Percentiles rank a stretch among this genome's conserved stretches.
phyloP scores from a whole-genome alignment of 2,888 invertebrate genomes.

The Beris morrisii region DNA sequence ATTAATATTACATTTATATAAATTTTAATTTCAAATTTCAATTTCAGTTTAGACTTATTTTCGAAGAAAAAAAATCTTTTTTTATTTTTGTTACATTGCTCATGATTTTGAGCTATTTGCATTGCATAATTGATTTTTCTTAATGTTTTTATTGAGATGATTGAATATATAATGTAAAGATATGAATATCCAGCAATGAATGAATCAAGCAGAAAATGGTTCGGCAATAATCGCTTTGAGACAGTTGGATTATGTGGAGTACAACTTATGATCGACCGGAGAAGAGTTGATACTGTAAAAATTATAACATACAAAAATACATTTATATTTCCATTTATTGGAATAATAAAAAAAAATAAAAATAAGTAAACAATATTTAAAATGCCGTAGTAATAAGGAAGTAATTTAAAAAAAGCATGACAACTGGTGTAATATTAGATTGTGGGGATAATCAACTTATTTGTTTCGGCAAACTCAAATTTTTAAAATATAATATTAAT shows the following conservation, averaged over 20 bases:
- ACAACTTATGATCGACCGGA: slow-evolving; percentile 63
- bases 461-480: too few relatives aligned
- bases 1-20: not conserved
- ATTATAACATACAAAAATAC: slow-evolving; percentile 39
- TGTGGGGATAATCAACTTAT: too few relatives aligned
- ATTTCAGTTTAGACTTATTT: not conserved
- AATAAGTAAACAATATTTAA: not conserved
- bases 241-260: slow-evolving; percentile 32
- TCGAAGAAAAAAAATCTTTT: not conserved
- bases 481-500: too few relatives aligned
- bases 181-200: slow-evolving; percentile 28
- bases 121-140: too few relatives aligned
- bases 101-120: not conserved
- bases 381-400: not conserved
- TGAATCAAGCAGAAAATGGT: slow-evolving; percentile 28
- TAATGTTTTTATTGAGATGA: slow-evolving; percentile 10
- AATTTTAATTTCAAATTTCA: not conserved
- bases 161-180: slow-evolving; percentile 13
- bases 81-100: too few relatives aligned
- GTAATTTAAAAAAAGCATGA: not conserved
- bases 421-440: not conserved
- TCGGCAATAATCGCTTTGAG: slow-evolving; percentile 12
- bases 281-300: slow-evolving; percentile 69
- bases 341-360: slow-evolving; percentile 48
- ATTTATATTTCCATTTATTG: slow-evolving; percentile 49